Evolutionary conservation across 2,888 invertebrate genomes (phyloP), one percentile per base, ranked within the genome.

Genomic region (Athalia circularis): DNA sequence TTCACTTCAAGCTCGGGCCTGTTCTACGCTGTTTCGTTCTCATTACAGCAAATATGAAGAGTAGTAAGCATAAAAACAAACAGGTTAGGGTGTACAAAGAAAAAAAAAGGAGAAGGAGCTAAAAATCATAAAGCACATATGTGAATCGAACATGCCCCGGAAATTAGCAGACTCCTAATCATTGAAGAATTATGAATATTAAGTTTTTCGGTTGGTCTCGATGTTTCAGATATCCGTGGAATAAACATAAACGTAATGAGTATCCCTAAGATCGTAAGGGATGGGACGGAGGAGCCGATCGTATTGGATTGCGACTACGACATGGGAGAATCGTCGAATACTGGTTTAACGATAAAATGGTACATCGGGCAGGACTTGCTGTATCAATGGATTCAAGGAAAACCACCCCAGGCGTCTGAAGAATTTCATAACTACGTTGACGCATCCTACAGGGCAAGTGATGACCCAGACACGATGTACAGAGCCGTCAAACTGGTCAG

Each of bases 331-430:
- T 81, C 87, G 83, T 84, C 87, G 70, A 88, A 94, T 81, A 92
- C 92, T 0, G 94, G 94, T 0, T 90, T 96, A 29, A 95, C 95
- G 3, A 94, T 96, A 7, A 95, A 95, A 88, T 96, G 96, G 96
- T 95, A 93, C 88, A 93, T 94, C 85, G 92, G 92, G 80, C 92
- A 92, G 0, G 92, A 93, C 70, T 93, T 94, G 0, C 94, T 96
- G n/a, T 96, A 96, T 89, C 95, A 96, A 88, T 96, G 96, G 95
- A 95, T 96, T 80, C 94, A 94, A 1, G 94, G 94, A 3, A 92
- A 93, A 81, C 92, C 92, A 82, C 95, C 95, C 0, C 94, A 94
- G 85, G 94, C 93, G 11, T 90, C 94, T 68, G 94, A 85, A 48
- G 87, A 88, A 78, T 87, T 84, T 77, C 67, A 79, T 7, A 84